phyloP scores from a whole-genome alignment of 2,797 vertebrate species.

The Psittacula echo region DNA sequence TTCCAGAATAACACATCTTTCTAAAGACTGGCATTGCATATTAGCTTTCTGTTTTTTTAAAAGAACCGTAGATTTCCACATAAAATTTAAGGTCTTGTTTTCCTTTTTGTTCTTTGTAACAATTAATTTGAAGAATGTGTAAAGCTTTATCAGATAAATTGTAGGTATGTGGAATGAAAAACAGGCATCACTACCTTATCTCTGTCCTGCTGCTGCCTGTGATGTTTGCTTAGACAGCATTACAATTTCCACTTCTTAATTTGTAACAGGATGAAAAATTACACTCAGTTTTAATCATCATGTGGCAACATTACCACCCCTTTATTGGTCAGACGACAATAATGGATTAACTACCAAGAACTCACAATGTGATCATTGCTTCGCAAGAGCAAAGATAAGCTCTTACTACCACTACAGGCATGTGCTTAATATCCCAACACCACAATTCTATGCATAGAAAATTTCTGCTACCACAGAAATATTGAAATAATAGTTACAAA shows the following conservation, averaged over 20 bases:
- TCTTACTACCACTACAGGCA: background rate
- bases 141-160: background rate
- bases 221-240: background rate
- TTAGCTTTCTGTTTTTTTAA: background rate
- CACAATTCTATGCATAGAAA: background rate
- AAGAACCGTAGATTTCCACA: background rate
- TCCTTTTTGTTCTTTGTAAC: background rate
- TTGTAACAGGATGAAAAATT: background rate
- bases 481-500: background rate
- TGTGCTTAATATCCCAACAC: background rate
- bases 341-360: background rate
- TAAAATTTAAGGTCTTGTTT: background rate
- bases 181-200: background rate
- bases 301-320: background rate
- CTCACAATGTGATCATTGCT: background rate
- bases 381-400: background rate
- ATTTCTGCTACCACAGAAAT: background rate
- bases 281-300: background rate
- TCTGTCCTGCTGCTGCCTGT: background rate
- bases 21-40: background rate
- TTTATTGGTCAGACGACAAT: background rate
- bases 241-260: background rate
- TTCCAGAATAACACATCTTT: background rate
- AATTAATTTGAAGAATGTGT: background rate
- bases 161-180: background rate